These are phyloP conservation scores for Palaemon carinicauda DNA, from an alignment of 1,140 invertebrate species.

Conservation along the genomic window DNA sequence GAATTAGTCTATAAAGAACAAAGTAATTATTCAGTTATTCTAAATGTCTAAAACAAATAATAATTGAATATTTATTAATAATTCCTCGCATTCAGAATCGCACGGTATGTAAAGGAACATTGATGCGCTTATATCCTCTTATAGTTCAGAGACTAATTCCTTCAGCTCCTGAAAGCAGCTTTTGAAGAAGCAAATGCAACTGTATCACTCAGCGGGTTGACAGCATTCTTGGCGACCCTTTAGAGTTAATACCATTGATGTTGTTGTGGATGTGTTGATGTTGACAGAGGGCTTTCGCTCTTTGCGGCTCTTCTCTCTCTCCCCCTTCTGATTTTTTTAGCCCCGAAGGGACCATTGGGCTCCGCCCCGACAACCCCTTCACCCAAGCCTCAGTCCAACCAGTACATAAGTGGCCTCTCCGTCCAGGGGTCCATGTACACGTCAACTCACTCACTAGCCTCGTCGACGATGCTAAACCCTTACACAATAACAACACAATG, in stretches of 20 bases:
- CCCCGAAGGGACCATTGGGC: constrained; percentile 41
- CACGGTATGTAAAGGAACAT: no score
- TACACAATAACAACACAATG: constrained; percentile 64
- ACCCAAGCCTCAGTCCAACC: constrained; percentile 58
- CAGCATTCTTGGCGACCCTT: background rate
- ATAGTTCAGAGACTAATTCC: no score
- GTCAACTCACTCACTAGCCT: constrained; percentile 68
- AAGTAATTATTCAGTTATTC: no score
- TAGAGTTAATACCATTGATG: constrained; percentile 28
- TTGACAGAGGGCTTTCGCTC: constrained; percentile 30
- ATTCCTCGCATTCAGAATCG: no score
- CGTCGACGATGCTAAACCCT: constrained; percentile 72
- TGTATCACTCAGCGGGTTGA: no score
- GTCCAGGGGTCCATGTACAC: constrained; percentile 86
- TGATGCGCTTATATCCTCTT: no score
- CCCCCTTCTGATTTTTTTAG: constrained; percentile 40
- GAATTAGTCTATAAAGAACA: no score
- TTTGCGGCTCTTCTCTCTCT: constrained; percentile 3
- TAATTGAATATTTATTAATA: no score
- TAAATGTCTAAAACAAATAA: no score
- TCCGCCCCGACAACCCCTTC: constrained; percentile 32
- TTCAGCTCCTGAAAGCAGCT: no score
- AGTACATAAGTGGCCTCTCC: constrained; percentile 80
- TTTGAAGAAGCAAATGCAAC: no score
- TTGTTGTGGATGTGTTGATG: constrained; percentile 44